phyloP scores from a whole-genome alignment of 2,113 vertebrate species.

The Ictalurus punctatus region DNA sequence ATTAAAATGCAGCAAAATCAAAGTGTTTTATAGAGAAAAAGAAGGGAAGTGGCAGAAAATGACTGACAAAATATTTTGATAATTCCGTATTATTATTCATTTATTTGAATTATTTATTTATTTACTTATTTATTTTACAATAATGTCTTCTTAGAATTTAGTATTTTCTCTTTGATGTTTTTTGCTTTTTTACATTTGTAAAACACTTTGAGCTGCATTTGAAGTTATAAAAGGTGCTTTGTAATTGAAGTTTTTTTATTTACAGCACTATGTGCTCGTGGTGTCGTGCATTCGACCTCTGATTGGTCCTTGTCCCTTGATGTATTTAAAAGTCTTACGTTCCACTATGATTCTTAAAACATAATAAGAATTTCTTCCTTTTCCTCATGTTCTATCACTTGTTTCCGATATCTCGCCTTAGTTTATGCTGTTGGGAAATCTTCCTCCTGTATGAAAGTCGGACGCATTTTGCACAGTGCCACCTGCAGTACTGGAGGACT shows the following conservation, averaged over 20 bases:
- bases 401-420: neutral
- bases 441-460: neutral
- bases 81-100: neutral
- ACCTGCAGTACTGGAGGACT: neutral
- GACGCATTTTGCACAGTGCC: neutral
- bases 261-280: no score
- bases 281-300: neutral
- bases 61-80: neutral
- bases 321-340: neutral
- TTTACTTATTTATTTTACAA: neutral
- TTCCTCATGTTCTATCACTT: neutral
- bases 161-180: neutral
- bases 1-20: neutral
- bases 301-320: neutral
- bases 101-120: neutral
- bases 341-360: neutral
- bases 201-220: neutral
- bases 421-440: neutral
- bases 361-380: neutral
- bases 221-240: neutral
- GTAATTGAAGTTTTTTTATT: neutral
- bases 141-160: neutral
- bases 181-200: no score
- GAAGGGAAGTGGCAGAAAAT: neutral
- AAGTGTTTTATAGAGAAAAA: no score